phyloP scores from a whole-genome alignment of 1,140 invertebrate species.

The Micrasema longulum region DNA sequence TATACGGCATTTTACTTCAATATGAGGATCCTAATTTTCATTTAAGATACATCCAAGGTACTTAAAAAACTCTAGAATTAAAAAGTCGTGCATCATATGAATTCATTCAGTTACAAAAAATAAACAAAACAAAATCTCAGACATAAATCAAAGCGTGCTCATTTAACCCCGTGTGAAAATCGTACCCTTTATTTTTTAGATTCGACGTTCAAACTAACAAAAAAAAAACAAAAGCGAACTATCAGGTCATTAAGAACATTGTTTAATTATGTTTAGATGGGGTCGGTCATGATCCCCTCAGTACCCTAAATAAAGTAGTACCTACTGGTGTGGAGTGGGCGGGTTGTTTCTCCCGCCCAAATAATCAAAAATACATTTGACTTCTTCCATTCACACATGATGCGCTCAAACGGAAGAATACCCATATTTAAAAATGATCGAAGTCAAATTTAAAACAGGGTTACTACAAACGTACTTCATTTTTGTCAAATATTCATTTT shows the following conservation, averaged over 20 bases:
- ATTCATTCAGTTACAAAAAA: no score
- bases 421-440: conserved; percentile 34
- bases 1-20: no score
- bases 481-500: no score
- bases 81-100: no score
- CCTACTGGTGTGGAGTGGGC: no score
- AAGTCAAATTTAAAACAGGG: conserved; percentile 10
- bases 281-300: conserved; percentile 16
- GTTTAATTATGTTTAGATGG: conserved; percentile 21
- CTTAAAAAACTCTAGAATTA: no score
- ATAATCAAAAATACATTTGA: conserved; percentile 48
- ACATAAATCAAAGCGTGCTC: conserved; percentile 10
- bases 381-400: conserved; percentile 48
- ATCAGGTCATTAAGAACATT: conserved; percentile 35
- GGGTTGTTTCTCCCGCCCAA: conserved; percentile 22
- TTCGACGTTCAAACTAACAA: conserved; percentile 5
- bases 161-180: conserved; percentile 32
- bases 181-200: conserved; percentile 28
- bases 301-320: not conserved
- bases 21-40: no score
- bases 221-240: conserved; percentile 40
- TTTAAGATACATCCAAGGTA: no score
- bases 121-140: not conserved
- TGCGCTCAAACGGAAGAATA: conserved; percentile 52
- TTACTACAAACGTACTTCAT: no score